Evolutionary conservation across 2,888 invertebrate species (phyloP).

Genomic region (Tortricodes alternella): DNA sequence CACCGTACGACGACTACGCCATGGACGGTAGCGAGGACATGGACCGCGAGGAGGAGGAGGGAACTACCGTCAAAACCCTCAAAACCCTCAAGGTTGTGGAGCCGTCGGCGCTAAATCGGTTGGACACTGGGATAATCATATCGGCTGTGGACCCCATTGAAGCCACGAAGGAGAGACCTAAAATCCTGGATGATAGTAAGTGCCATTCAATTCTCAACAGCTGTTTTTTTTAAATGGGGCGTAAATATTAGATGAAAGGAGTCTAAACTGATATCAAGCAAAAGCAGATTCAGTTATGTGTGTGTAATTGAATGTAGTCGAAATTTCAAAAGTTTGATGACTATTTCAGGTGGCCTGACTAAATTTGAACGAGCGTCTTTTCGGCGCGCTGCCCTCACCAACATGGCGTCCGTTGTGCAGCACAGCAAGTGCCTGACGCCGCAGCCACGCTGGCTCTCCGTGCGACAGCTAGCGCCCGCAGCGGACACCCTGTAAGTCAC

Average conservation of each 20-base stretch:
- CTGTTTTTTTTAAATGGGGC: too few species aligned
- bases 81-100: conserved; percentile 44
- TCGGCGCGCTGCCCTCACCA: conserved; percentile 50
- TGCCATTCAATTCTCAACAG: too few species aligned
- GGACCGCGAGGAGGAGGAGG: conserved; percentile 48
- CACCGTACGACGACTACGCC: conserved; percentile 53
- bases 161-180: conserved; percentile 68
- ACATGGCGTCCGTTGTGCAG: conserved; percentile 51
- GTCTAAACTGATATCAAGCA: too few species aligned
- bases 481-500: conserved; percentile 83
- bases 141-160: conserved; percentile 55
- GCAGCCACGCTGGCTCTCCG: conserved; percentile 88
- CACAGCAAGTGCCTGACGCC: conserved; percentile 87
- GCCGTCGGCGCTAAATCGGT: conserved; percentile 60
- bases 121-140: conserved; percentile 34
- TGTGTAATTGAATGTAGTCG: too few species aligned
- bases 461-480: conserved; percentile 87
- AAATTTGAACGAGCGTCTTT: conserved; percentile 45
- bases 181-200: conserved; percentile 67
- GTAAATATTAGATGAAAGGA: too few species aligned
- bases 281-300: too few species aligned
- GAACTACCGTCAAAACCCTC: conserved; percentile 46
- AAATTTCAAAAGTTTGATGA: too few species aligned
- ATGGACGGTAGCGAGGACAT: conserved; percentile 58
- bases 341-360: conserved; percentile 56